Base-by-base conservation (phyloP, 1,140 invertebrate species). In the Aphidius gifuensis region DNA sequence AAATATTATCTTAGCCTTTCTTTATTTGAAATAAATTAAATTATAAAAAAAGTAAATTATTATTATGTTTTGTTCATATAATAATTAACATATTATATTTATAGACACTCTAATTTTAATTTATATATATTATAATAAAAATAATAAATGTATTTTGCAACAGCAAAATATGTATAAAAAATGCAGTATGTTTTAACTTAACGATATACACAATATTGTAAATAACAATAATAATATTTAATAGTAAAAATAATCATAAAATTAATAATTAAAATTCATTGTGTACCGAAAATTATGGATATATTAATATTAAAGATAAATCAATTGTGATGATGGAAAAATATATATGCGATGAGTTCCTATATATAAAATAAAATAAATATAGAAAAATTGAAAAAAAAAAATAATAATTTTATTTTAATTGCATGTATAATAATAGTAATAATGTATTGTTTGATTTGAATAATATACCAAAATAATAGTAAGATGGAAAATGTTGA, bases 291-390 rank as follows among this genome's bases (percentile, higher is more conserved):
- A 32, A 32, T 32, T 32, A 32, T 32, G 23, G 23, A 32, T 32
- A 32, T 32, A 32, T 45, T 70, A 71, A 69, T 63, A 70, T 76
- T 72, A 70, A 60, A 64, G 67, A 69, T 69, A 66, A 68, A 74
- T 73, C 66, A 58, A 62, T 62, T 62, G 61, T 62, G 61, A 62
- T 62, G 45, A 62, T 57, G 38, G 46, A 62, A 62, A 45, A 62
- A 62, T 56, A 69, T 70, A 72, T 75, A 69, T 72, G 71, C 70
- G 71, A 69, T 67, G 75, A 77, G 74, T 77, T 77, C 74, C 75
- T 76, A 75, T 72, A 77, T 4, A 75, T 74, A 77, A 75, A 77
- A 69, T 64, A 74, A 70, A 64, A 32, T 62, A 68, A 67, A 75
- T 62, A 58, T 47, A 51, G 21, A 58, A 62, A 58, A 58, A 16